Base-by-base conservation (phyloP, 2,888 invertebrate genomes). In the Tubulanus polymorphus region DNA sequence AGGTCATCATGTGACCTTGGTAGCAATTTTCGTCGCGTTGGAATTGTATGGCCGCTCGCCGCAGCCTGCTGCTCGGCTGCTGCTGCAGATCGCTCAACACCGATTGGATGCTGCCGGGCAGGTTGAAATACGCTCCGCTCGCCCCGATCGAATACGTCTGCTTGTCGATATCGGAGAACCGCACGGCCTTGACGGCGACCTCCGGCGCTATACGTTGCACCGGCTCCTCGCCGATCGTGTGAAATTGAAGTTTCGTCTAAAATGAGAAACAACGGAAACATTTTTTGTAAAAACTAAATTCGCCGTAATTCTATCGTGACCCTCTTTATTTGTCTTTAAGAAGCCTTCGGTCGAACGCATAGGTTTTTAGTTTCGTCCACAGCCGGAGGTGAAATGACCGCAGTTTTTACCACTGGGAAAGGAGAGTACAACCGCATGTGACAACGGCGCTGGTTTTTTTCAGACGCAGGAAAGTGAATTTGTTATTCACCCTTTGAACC, bases 171-270 rank as follows among this genome's bases (percentile, higher is more conserved):
- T 23, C 41, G 20, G 18, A 20, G 41, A 41, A 18, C 6, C 41
- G 20, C 15, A 20, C 20, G 3, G 71, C 72, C 45, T 64, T 58
- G 15, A 70, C 58, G 10, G 66, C 63, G 18, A 69, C 53, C 48
- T 61, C 64, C 29, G 63, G 53, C 1, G 65, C 62, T 26, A 56
- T 58, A 8, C 63, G 61, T 15, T 50, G 30, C 29, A 71, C 54
- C 8, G 73, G 70, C 15, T 59, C 57, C 51, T 74, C 73, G 8
- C 67, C 66, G 1, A 65, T 54, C 5, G 68, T 61, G 51, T 68
- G 69, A 53, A 62, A 64, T 37, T 64, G 57, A 46, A 73, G 53
- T 56, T 70, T 70, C 32, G 63, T 62, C 73, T 73, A 66, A 37
- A 67, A 67, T 29, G 37, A 30, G 56, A 41, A 8, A 15, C 6